Evolutionary conservation across 1,140 invertebrate genomes (phyloP), one percentile per base, ranked within the genome.

Genomic region (Drosophila chauvacae): DNA sequence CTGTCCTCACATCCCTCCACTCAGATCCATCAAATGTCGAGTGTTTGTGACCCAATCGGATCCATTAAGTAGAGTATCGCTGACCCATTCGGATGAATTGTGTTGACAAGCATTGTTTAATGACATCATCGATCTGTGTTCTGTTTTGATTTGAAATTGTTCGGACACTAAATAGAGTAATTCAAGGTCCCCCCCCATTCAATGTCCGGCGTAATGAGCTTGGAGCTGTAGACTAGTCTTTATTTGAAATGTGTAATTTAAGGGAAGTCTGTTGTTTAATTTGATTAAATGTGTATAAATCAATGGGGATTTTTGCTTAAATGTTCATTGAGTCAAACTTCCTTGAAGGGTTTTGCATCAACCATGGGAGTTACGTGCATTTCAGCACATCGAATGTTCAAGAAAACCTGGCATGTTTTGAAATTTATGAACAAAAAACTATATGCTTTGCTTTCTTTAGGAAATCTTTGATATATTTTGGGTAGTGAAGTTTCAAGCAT

Each of bases 91-190:
- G 11, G 0, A 7, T 37, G 33, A 26, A 42, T 60, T 44, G 53
- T 59, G 41, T 28, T 72, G 51, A 59, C 69, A 71, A 23, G 55
- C 68, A 45, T 28, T 26, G 13, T 57, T 23, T 26, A 44, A 42
- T 72, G 66, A 72, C 53, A 59, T 72, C 69, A 72, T 71, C 65
- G 37, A 58, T 47, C 35, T 35, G 51, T 20, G 66, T 72, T 72
- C 69, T 72, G 37, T 41, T 72, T 42, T 50, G 53, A 59, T 59
- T 51, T 13, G 2, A 71, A 73, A 72, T 71, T 42, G 66, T 72
- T 51, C 23, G 58, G 55, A 28, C 68, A 60, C 68, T 23, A 39
- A 72, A 72, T 60, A 59, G 37, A 51, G 48, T 18, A 55, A 37
- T 68, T 68, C 66, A 70, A 70, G 66, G 66, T 68, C 23, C 26